Evolutionary conservation across 2,797 vertebrate genomes (phyloP), one percentile per base, ranked within the genome.

Genomic region (Onychomys torridus): DNA sequence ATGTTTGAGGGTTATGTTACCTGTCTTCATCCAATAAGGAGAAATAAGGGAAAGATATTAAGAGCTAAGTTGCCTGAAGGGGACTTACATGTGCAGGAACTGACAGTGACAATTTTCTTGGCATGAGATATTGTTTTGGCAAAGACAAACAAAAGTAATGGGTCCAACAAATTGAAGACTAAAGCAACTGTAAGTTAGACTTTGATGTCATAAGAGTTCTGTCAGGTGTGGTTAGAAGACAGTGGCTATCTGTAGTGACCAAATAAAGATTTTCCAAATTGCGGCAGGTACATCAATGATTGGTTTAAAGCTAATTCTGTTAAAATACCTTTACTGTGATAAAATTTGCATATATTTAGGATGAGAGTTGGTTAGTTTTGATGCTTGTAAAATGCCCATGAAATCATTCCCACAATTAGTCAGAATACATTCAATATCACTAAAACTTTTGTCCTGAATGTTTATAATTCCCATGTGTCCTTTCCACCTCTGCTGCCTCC

Each of bases 21-120:
- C 23, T 85, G 78, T 91, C 71, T 91, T 97, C 79, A 95, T 93
- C 46, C 89, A 95, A 81, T 96, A 96, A 73, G 69, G 86, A 93
- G 61, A 90, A 95, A 97, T 89, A 87, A 95, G 37, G 19, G 57
- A 91, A 96, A 95, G 21, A 84, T 94, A 97, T 91, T 91, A 96
- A 91, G 17, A 89, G n/a, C 17, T 94, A 93, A 94, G 87, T 93
- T 97, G 73, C 69, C 63, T 89, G 52, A 81, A 95, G 71, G 34
- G 71, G 37, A 88, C 6, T 90, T 95, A 93, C 40, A 0, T n/a
- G 69, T 95, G 27, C 14, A 95, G n/a, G 32, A 93, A n/a, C 23
- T 87, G 52, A 55, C 27, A 83, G 34, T 93, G 89, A 87, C 40
- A 81, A 93, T 89, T 89, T 96, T 97, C 83, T 73, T 94, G 69